Conservation (phyloP, 2,888 invertebrate genomes). For the Ennomos erosarius region DNA sequence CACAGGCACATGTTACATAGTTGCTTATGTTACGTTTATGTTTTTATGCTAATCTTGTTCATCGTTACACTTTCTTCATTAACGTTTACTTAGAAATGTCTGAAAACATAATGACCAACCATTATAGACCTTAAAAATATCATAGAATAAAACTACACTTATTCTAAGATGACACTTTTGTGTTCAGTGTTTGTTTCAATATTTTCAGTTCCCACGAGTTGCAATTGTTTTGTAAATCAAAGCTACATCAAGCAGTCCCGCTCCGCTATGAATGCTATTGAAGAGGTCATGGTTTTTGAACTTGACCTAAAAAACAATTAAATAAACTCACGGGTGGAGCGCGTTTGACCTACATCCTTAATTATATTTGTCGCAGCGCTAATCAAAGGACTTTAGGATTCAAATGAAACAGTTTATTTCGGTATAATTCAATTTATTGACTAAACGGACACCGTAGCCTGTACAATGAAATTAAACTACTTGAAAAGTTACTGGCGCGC, state of each 20-base stretch:
- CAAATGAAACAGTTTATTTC: slow-evolving; percentile 36
- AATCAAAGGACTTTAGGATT: slow-evolving; percentile 26
- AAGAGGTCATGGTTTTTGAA: slow-evolving; percentile 19
- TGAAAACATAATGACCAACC: no score
- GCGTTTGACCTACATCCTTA: slow-evolving; percentile 36
- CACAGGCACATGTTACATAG: slow-evolving; percentile 20
- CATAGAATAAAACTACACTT: no score
- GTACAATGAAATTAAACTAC: slow-evolving; percentile 2
- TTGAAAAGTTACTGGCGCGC: slow-evolving; percentile 10
- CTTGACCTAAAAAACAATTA: slow-evolving; percentile 38
- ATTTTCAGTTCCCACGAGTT: no score
- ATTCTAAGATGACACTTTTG: no score
- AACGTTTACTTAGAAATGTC: no score
- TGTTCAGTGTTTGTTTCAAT: no score
- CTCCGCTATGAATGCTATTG: background rate
- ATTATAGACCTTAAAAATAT: no score
- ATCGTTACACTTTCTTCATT: no score
- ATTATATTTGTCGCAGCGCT: slow-evolving; percentile 28
- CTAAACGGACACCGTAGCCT: slow-evolving; percentile 30
- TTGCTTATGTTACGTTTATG: slow-evolving; percentile 5
- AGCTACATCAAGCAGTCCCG: no score
- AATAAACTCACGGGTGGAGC: slow-evolving; percentile 18
- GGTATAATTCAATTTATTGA: slow-evolving; percentile 40
- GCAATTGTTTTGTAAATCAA: no score
- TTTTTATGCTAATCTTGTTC: background rate